Base-by-base conservation (phyloP, 2,797 vertebrate species). In the Todus mexicanus region DNA sequence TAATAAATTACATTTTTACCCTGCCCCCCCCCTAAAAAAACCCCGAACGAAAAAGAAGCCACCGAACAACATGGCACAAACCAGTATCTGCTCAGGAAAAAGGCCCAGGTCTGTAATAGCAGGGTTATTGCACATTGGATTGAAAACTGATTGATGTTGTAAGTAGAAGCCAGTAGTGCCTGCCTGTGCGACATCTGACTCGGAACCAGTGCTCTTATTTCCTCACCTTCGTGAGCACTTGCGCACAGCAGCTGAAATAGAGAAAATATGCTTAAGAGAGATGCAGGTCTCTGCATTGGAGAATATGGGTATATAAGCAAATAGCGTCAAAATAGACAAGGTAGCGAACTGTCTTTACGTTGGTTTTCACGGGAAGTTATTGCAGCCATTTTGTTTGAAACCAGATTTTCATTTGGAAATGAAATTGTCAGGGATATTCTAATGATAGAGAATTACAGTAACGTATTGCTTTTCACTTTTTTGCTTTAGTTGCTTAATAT, bases 401-500 rank as follows among this genome's bases (percentile, higher is more conserved):
- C 33, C 95, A 88, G 86, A 66, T 96, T 97, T 97, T 96, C 94
- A 85, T 96, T 97, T 95, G 90, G 95, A 96, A 96, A 97, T 93
- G 92, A 96, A 97, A 95, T 93, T 96, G 96, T 97, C 97, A 97
- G 97, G 97, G 97, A 95, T 97, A 97, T 97, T 98, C 97, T 97
- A 96, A 97, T 96, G 93, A 91, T 94, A 96, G 97, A 96, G 80
- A 96, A 86, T 95, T 96, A 95, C 93, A 90, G 93, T 96, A 97
- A 96, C 96, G 94, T 97, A 96, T 97, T 97, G 97, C 94, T 97
- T 96, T 97, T 97, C 95, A 97, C 97, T 96, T 97, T 96, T 97
- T 96, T 97, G 97, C 98, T 98, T 98, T 97, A 97, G 97, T 98
- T 98, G 98, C 98, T 98, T 98, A 98, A 98, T 98, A 98, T 98